Evolutionary conservation across 2,113 vertebrate species (phyloP).

Genomic region (Onychostruthus taczanowskii): DNA sequence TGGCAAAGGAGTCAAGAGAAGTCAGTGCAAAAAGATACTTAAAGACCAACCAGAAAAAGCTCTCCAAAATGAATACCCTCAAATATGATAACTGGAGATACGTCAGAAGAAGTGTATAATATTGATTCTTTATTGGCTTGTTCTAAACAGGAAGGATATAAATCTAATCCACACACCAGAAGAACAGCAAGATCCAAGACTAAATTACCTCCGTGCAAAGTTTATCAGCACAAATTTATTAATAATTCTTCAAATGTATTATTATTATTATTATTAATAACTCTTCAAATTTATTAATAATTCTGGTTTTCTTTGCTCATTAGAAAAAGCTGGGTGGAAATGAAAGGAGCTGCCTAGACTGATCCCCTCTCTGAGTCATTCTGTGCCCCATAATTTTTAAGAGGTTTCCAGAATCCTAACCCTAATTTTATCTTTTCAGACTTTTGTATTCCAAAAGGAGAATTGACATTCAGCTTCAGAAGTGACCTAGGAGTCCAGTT

Average conservation of each 20-base stretch:
- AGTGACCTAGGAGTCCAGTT: background rate
- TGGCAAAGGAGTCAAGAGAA: background rate
- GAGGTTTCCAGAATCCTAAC: background rate
- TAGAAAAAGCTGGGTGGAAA: background rate
- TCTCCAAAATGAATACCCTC: background rate
- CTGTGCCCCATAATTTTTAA: background rate
- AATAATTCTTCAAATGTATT: too few species aligned
- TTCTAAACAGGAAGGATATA: background rate
- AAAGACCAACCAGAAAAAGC: background rate
- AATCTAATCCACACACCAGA: background rate
- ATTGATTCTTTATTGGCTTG: background rate
- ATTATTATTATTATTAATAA: too few species aligned
- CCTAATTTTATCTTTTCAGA: background rate
- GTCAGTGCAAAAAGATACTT: background rate
- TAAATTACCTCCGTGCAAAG: background rate
- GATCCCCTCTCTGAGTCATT: background rate
- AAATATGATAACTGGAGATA: background rate
- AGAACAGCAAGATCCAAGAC: background rate
- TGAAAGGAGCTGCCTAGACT: background rate
- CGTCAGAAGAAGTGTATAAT: background rate
- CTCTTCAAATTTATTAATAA: too few species aligned
- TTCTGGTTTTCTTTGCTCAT: background rate
- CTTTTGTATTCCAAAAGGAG: background rate
- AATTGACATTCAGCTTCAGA: background rate
- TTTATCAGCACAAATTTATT: background rate